phyloP scores from a whole-genome alignment of 2,113 vertebrate genomes.

The Actenoides hombroni region DNA sequence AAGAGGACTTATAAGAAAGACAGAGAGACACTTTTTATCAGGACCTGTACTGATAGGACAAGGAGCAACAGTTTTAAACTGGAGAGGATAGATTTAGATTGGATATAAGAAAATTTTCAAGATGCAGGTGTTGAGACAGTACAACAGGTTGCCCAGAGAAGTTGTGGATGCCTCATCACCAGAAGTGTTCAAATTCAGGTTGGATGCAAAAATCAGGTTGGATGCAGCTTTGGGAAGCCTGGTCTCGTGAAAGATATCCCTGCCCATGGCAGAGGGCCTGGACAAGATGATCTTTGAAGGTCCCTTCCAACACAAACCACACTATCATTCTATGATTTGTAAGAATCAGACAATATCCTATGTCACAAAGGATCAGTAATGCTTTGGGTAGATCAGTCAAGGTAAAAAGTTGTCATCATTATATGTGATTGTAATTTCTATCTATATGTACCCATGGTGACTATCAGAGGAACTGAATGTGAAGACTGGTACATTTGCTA shows the following conservation, averaged over 20 bases:
- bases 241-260: not conserved
- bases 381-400: not conserved
- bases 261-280: not conserved
- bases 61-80: not conserved
- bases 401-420: not conserved
- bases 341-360: not conserved
- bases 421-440: not conserved
- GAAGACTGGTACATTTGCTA: not conserved
- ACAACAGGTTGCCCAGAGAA: not conserved
- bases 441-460: not conserved
- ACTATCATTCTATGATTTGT: not conserved
- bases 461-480: not conserved
- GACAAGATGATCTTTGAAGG: not conserved
- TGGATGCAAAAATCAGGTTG: not conserved
- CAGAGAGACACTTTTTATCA: not conserved
- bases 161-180: not conserved
- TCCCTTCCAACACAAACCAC: not conserved
- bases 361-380: not conserved
- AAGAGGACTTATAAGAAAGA: not conserved
- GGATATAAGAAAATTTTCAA: not conserved
- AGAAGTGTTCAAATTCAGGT: not conserved
- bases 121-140: not conserved
- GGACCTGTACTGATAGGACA: not conserved
- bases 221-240: not conserved
- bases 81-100: not conserved